Conservation (phyloP, 2,113 vertebrate genomes). For the Mirounga angustirostris region DNA sequence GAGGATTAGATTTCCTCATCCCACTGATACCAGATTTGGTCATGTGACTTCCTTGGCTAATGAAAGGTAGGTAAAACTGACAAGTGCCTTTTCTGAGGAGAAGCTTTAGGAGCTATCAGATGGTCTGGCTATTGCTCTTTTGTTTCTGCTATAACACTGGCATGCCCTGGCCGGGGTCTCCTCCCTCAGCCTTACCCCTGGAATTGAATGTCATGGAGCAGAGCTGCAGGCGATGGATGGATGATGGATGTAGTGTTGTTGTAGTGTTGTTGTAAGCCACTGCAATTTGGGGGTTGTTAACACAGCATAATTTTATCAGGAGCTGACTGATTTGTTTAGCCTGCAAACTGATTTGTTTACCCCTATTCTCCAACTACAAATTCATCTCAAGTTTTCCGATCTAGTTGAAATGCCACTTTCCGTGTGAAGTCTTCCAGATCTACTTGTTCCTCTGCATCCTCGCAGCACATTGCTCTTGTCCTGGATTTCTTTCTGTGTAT, state of each 20-base stretch:
- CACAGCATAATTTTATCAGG: neutral
- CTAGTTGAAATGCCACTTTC: neutral
- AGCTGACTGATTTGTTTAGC: neutral
- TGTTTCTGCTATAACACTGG: neutral
- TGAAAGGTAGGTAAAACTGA: neutral
- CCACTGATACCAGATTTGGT: neutral
- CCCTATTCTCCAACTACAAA: neutral
- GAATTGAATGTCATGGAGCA: neutral
- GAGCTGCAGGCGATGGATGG: neutral
- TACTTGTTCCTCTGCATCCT: neutral
- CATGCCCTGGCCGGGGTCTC: neutral
- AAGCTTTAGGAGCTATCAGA: neutral
- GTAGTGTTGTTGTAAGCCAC: neutral
- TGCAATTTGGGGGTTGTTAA: neutral
- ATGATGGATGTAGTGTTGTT: neutral
- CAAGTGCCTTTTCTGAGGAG: neutral
- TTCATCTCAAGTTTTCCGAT: neutral
- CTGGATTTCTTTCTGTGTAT: neutral
- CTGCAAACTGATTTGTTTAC: neutral
- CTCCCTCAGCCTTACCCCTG: neutral
- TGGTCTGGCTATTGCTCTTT: neutral
- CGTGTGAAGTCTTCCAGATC: neutral
- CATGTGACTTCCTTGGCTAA: neutral
- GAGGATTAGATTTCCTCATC: neutral
- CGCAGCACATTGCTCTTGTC: neutral